A percentile compares a stretch with the other conserved stretches of the same genome.
These are phyloP conservation scores for Anas georgica DNA, from an alignment of 2,797 vertebrate genomes.

Conservation along the genomic window DNA sequence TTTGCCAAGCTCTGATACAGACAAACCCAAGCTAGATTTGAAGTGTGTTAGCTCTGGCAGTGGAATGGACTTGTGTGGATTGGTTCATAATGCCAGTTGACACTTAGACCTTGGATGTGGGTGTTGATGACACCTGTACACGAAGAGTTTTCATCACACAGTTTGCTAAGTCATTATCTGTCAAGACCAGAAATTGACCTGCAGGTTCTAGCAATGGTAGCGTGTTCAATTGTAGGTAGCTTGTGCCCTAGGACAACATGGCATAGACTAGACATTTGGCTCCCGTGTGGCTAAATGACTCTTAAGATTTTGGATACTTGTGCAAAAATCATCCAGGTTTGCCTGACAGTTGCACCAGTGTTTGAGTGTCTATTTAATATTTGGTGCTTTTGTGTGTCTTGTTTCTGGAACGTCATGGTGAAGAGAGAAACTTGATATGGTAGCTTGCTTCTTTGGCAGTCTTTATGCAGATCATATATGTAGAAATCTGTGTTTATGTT, in stretches of 20 bases:
- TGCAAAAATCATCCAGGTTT: background rate
- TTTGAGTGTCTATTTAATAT: background rate
- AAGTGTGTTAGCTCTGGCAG: background rate
- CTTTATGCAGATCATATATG: background rate
- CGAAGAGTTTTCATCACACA: background rate
- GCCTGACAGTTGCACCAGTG: background rate
- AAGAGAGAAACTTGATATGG: background rate
- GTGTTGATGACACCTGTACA: background rate
- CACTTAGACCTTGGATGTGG: background rate
- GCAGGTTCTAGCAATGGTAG: background rate
- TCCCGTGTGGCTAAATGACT: background rate
- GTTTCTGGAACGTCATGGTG: background rate
- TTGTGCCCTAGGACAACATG: background rate
- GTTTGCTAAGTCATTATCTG: background rate
- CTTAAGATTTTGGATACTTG: background rate
- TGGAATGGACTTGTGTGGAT: background rate
- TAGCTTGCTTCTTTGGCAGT: background rate
- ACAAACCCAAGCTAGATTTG: background rate
- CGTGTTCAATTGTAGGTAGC: background rate
- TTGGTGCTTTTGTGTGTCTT: background rate
- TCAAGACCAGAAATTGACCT: background rate
- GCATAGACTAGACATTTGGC: background rate
- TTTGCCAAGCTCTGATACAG: background rate
- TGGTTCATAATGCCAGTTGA: background rate
- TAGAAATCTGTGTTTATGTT: background rate